Evolutionary conservation across 2,113 vertebrate genomes (phyloP).

Genomic region (Phylloscopus trochiloides): DNA sequence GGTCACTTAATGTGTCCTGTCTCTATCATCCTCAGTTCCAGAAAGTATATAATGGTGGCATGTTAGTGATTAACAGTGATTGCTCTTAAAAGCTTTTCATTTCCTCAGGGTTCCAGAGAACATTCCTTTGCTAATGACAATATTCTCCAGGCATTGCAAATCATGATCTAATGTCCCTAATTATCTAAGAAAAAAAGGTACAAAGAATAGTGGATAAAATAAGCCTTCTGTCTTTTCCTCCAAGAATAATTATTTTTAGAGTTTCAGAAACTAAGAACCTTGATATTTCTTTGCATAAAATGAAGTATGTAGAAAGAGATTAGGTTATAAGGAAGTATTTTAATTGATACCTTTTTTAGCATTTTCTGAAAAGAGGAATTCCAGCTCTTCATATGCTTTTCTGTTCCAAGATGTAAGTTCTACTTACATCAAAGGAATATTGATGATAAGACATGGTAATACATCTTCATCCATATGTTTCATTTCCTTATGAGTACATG

Average conservation of each 20-base stretch:
- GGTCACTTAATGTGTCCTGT: not conserved
- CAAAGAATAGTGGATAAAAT: not conserved
- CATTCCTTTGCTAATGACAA: constrained; percentile 19
- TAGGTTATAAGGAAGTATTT: not conserved
- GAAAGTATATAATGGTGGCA: not conserved
- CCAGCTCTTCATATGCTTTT: not conserved
- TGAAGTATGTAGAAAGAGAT: not conserved
- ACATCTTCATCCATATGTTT: not conserved
- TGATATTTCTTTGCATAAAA: not conserved
- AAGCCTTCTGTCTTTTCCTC: not conserved
- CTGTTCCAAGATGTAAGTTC: not conserved
- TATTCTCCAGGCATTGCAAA: constrained; percentile 17
- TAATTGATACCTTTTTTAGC: not conserved
- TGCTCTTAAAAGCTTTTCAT: constrained; percentile 47
- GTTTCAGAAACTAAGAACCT: not conserved
- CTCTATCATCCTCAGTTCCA: not conserved
- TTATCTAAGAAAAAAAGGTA: not conserved
- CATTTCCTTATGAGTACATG: not conserved
- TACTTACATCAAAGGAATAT: not conserved
- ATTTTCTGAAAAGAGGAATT: not conserved
- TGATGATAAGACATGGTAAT: not conserved
- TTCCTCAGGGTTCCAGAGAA: constrained; percentile 35
- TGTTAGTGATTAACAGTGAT: constrained; percentile 43
- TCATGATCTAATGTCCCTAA: constrained; percentile 8
- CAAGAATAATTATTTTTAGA: not conserved